A percentile compares a stretch with the other conserved stretches of the same genome.
Evolutionary conservation across 2,888 invertebrate species (phyloP).

Genomic region (Bimastos eiseni): DNA sequence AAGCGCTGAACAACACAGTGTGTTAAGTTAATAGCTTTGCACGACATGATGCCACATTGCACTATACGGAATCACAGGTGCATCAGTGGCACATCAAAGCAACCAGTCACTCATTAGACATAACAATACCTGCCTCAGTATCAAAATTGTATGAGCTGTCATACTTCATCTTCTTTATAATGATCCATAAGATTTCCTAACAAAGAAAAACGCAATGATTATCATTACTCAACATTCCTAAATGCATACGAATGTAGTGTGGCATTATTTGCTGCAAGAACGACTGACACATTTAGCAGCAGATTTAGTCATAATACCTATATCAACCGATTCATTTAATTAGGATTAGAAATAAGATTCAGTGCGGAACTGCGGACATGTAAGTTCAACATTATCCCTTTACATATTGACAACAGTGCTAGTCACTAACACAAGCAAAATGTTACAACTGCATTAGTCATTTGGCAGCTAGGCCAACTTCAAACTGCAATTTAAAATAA

Average conservation of each 20-base stretch:
- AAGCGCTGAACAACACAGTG: too few species aligned
- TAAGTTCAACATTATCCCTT: not conserved
- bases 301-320: too few species aligned
- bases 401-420: not conserved
- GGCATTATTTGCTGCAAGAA: not conserved
- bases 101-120: not conserved
- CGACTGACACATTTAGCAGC: too few species aligned
- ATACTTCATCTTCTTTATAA: slow-evolving; percentile 66
- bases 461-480: not conserved
- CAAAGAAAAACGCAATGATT: slow-evolving; percentile 32
- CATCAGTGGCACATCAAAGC: not conserved
- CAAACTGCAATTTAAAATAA: not conserved
- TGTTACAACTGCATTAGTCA: not conserved
- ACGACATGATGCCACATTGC: too few species aligned
- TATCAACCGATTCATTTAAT: too few species aligned
- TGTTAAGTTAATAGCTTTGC: too few species aligned
- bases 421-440: not conserved
- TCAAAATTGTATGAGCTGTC: slow-evolving; percentile 65
- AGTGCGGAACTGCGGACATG: too few species aligned
- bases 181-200: slow-evolving; percentile 62
- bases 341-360: too few species aligned
- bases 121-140: slow-evolving; percentile 57
- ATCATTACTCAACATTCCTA: not conserved
- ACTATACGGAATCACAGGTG: too few species aligned
- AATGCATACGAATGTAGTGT: not conserved